Conservation (phyloP, 2,113 vertebrate genomes). For the Oostethus manadensis region DNA sequence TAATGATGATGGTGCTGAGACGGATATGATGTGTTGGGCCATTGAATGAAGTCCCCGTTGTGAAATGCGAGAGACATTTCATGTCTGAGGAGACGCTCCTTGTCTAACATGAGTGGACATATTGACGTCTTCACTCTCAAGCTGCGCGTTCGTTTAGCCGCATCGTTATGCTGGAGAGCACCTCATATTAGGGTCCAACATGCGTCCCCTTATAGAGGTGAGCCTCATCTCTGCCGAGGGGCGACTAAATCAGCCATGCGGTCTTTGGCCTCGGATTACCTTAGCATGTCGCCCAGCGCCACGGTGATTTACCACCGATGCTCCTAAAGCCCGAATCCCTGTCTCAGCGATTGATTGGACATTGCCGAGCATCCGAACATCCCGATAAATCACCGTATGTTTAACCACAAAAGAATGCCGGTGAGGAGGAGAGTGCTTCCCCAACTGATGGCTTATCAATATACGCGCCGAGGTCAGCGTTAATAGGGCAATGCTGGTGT, state of each 20-base stretch:
- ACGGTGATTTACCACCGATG: constrained; percentile 13
- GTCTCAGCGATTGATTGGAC: constrained; percentile 19
- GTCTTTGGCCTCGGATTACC: constrained; percentile 30
- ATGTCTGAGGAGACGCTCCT: constrained; percentile 14
- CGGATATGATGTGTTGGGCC: not conserved
- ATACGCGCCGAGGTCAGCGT: not conserved
- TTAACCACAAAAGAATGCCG: constrained; percentile 8
- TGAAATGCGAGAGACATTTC: constrained; percentile 18
- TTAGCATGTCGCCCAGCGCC: constrained; percentile 10
- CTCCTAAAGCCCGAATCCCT: not conserved
- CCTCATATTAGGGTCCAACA: not conserved
- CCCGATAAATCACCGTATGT: constrained; percentile 24
- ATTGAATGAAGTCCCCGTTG: not conserved
- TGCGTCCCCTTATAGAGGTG: constrained; percentile 17
- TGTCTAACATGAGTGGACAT: constrained; percentile 41
- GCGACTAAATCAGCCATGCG: constrained; percentile 30
- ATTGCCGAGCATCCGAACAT: constrained; percentile 8
- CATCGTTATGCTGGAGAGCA: constrained; percentile 36
- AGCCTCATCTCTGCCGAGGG: constrained; percentile 39
- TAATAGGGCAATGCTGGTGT: not conserved
- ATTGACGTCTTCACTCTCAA: constrained; percentile 43
- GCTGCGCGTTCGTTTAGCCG: constrained; percentile 40
- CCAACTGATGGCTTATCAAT: constrained; percentile 28
- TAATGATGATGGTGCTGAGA: not conserved
- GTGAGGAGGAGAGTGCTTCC: not conserved